Conservation (phyloP, 2,888 invertebrate species). For the Coleophora flavipennella region DNA sequence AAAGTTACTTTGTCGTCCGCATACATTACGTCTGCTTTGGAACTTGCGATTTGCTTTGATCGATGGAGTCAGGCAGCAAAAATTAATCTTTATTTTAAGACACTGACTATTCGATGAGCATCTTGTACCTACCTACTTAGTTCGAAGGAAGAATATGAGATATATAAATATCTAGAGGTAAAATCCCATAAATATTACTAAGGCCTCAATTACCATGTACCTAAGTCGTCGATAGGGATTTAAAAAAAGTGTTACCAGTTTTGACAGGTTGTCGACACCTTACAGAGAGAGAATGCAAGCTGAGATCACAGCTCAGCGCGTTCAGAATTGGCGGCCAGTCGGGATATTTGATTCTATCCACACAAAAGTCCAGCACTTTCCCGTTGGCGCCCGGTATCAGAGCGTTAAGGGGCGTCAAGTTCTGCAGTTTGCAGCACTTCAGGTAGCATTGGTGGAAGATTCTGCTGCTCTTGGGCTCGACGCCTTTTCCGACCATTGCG, state of each 20-base stretch:
- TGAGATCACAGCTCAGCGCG: constrained; percentile 79
- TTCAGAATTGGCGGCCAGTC: constrained; percentile 85
- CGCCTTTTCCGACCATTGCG: constrained; percentile 58
- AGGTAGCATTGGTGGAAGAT: constrained; percentile 66
- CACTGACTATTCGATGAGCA: too few relatives aligned
- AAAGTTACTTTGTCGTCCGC: too few relatives aligned
- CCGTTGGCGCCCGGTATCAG: constrained; percentile 60
- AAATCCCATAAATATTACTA: too few relatives aligned
- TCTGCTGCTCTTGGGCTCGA: constrained; percentile 50
- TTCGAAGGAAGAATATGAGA: too few relatives aligned
- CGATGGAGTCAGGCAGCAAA: too few relatives aligned
- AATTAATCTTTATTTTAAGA: too few relatives aligned
- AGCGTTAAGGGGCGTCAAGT: constrained; percentile 50
- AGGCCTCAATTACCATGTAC: too few relatives aligned
- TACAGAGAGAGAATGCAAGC: constrained; percentile 78
- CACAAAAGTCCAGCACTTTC: constrained; percentile 77
- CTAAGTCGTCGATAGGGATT: too few relatives aligned
- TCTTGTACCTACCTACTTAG: too few relatives aligned
- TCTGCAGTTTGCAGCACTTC: constrained; percentile 66
- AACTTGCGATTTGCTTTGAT: too few relatives aligned
- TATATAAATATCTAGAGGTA: too few relatives aligned
- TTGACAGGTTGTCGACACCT: constrained; percentile 72
- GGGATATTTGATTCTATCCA: constrained; percentile 81
- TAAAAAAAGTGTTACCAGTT: constrained; percentile 35
- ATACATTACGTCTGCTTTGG: too few relatives aligned